Conservation (phyloP, 2,797 vertebrate species). For the Anisognathus igniventris region DNA sequence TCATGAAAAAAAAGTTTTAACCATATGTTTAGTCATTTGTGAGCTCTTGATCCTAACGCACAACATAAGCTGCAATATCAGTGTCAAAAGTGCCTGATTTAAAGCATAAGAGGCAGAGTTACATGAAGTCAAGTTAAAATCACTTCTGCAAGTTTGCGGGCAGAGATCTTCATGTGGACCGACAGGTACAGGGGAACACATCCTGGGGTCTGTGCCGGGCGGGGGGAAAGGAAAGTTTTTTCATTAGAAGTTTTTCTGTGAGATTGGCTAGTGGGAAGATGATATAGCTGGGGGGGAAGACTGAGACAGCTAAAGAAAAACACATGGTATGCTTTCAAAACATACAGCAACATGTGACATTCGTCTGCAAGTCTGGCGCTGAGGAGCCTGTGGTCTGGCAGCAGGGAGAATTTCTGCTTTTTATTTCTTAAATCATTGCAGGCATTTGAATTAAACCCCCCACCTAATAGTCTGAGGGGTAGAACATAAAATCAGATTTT, state of each 20-base stretch:
- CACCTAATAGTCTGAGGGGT: constrained; percentile 51
- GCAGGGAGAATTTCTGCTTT: constrained; percentile 66
- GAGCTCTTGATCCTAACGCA: constrained; percentile 61
- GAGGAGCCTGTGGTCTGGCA: constrained; percentile 84
- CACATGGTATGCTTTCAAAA: constrained; percentile 77
- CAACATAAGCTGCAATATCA: constrained; percentile 58
- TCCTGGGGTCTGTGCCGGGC: fast-evolving
- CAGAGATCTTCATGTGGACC: neutral
- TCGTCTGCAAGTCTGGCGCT: constrained; percentile 76
- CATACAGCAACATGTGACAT: constrained; percentile 68
- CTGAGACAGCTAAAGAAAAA: constrained; percentile 60
- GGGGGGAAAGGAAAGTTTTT: neutral
- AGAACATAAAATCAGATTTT: constrained; percentile 61
- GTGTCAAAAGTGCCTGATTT: constrained; percentile 43
- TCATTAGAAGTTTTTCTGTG: neutral
- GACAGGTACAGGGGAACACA: neutral
- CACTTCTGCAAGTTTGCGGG: neutral
- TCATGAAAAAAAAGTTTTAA: constrained; percentile 38
- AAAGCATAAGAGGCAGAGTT: constrained; percentile 25
- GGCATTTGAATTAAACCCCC: constrained; percentile 60
- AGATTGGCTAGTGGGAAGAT: neutral
- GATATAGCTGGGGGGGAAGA: constrained; percentile 16
- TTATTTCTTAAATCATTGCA: constrained; percentile 66
- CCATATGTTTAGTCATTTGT: constrained; percentile 55
- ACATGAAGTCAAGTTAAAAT: neutral